These are phyloP conservation scores for Cryptus viduatorius DNA, from an alignment of 2,888 invertebrate species.

Conservation along the genomic window DNA sequence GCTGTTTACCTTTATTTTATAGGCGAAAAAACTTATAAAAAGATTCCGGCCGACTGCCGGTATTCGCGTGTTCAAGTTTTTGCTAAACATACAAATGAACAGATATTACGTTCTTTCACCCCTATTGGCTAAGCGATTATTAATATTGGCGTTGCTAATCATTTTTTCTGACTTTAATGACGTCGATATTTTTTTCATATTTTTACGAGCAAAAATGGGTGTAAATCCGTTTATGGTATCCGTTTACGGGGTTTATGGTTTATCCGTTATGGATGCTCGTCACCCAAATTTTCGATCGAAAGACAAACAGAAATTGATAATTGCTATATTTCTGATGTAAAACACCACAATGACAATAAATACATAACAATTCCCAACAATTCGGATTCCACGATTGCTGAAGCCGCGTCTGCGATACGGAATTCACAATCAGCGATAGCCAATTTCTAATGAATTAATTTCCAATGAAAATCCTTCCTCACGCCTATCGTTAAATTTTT, in stretches of 20 bases:
- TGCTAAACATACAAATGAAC: constrained; percentile 13
- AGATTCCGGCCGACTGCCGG: constrained; percentile 36
- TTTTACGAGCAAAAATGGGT: no score
- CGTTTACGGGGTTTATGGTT: no score
- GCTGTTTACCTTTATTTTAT: constrained; percentile 1
- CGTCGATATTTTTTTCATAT: neutral
- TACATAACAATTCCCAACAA: no score
- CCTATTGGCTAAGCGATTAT: constrained; percentile 11
- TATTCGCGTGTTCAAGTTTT: constrained; percentile 43
- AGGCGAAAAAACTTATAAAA: constrained; percentile 35
- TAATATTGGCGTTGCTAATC: constrained; percentile 16
- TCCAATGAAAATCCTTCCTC: neutral
- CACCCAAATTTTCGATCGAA: neutral
- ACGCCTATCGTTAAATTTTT: neutral
- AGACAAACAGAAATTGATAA: no score
- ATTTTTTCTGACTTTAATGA: constrained; percentile 31
- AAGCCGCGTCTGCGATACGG: no score
- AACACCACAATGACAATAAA: no score
- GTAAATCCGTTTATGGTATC: no score
- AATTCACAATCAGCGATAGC: neutral
- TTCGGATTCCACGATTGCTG: no score
- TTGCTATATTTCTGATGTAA: no score
- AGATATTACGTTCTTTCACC: constrained; percentile 10
- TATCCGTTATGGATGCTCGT: no score
- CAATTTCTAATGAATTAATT: neutral